phyloP scores from a whole-genome alignment of 2,113 vertebrate species.

The Muscicapa adusta region DNA sequence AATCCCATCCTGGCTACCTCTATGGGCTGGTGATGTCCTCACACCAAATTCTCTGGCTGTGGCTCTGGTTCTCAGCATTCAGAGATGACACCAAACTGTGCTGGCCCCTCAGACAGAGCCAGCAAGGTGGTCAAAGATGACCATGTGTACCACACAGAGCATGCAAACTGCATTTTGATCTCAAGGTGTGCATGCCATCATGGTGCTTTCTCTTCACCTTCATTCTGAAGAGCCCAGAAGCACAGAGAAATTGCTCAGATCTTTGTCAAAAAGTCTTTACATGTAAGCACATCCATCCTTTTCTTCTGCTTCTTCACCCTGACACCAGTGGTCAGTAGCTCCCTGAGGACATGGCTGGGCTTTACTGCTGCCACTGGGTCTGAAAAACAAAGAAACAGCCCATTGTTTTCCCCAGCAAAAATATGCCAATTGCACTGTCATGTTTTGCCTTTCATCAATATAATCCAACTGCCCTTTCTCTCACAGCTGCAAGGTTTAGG shows the following conservation, averaged over 20 bases:
- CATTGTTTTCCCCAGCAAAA: background rate
- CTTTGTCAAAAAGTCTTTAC: background rate
- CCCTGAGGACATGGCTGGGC: background rate
- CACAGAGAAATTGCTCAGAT: background rate
- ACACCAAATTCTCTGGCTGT: background rate
- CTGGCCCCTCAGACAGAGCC: background rate
- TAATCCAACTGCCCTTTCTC: background rate
- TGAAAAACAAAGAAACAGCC: constrained; percentile 40
- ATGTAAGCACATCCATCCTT: background rate
- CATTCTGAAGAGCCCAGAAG: background rate
- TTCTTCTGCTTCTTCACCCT: constrained; percentile 14
- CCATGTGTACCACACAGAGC: fast-evolving
- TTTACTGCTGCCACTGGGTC: background rate
- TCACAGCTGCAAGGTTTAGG: background rate
- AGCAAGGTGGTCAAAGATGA: background rate
- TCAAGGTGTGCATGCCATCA: background rate
- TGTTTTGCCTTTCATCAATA: constrained; percentile 25
- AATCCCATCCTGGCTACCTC: background rate
- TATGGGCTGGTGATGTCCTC: background rate
- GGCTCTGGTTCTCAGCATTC: background rate
- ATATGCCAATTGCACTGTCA: background rate
- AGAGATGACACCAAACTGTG: background rate
- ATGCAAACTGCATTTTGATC: background rate
- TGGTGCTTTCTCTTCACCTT: background rate
- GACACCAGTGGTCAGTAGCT: background rate